These are phyloP conservation scores for Ochlodes sylvanus DNA, from an alignment of 2,888 invertebrate species.

Conservation along the genomic window DNA sequence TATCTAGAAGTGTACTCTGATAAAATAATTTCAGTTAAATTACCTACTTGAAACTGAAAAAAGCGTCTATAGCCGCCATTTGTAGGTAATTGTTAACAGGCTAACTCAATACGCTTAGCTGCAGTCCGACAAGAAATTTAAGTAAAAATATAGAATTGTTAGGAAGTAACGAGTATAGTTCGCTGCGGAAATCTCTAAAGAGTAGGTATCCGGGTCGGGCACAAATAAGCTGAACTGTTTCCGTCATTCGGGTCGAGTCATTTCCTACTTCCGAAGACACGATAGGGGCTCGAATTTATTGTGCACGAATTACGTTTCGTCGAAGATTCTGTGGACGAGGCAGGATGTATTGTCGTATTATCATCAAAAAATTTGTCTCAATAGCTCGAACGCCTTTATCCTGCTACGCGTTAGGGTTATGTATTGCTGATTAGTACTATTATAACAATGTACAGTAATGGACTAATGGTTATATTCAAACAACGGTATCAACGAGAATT, in stretches of 20 bases:
- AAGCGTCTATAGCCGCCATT: too few relatives aligned
- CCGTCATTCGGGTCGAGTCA: conserved; percentile 66
- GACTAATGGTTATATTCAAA: too few relatives aligned
- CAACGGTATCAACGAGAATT: too few relatives aligned
- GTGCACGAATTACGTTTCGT: conserved; percentile 44
- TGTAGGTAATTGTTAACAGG: too few relatives aligned
- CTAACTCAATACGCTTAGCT: too few relatives aligned
- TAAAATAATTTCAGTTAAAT: too few relatives aligned
- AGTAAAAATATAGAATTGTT: conserved; percentile 39
- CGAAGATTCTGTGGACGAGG: conserved; percentile 36
- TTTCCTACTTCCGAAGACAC: conserved; percentile 61
- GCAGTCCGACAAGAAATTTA: background rate
- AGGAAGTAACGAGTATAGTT: conserved; percentile 51
- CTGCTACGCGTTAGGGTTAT: too few relatives aligned
- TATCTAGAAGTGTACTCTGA: too few relatives aligned
- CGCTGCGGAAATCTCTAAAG: conserved; percentile 52
- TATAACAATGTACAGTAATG: too few relatives aligned
- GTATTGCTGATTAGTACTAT: too few relatives aligned
- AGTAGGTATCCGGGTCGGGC: conserved; percentile 59
- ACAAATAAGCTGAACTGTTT: conserved; percentile 66
- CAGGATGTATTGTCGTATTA: conserved; percentile 30
- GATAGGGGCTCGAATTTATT: conserved; percentile 56
- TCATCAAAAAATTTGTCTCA: conserved; percentile 16
- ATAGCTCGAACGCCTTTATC: background rate
- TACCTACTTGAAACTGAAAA: too few relatives aligned